A percentile compares a stretch with the other conserved stretches of the same genome.
phyloP scores from a whole-genome alignment of 2,113 vertebrate species.

The Aspiorhynchus laticeps region DNA sequence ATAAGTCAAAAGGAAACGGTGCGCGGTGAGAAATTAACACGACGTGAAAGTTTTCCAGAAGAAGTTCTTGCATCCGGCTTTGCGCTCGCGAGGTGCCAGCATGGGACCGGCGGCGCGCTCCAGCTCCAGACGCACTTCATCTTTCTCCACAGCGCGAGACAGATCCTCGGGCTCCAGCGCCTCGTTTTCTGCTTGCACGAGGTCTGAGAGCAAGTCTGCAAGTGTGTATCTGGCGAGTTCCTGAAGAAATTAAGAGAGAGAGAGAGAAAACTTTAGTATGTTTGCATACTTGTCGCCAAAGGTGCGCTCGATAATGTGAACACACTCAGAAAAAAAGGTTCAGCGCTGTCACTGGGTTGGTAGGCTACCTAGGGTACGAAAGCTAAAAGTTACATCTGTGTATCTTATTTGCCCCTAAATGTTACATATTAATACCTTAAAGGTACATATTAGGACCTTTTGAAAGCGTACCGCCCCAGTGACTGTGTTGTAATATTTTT shows the following conservation, averaged over 20 bases:
- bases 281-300: background rate
- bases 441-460: background rate
- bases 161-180: constrained; percentile 86
- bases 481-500: background rate
- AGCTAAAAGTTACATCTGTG: background rate
- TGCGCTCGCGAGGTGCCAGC: constrained; percentile 90
- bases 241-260: constrained; percentile 64
- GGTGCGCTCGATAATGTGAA: background rate
- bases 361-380: background rate
- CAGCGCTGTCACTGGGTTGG: background rate
- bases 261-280: background rate
- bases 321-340: background rate
- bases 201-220: constrained; percentile 89
- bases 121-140: constrained; percentile 85
- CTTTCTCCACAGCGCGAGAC: constrained; percentile 81
- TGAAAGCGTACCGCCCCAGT: background rate
- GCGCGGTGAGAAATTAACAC: constrained; percentile 79
- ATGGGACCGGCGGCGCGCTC: constrained; percentile 86
- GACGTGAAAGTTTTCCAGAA: constrained; percentile 99
- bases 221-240: constrained; percentile 87
- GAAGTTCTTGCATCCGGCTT: constrained; percentile 99
- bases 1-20: constrained; percentile 36
- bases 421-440: background rate
- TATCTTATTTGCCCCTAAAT: background rate
- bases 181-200: constrained; percentile 92